A percentile compares a stretch with the other conserved stretches of the same genome.
Conservation (phyloP, 2,888 invertebrate species). For the Serrognathus titanus region DNA sequence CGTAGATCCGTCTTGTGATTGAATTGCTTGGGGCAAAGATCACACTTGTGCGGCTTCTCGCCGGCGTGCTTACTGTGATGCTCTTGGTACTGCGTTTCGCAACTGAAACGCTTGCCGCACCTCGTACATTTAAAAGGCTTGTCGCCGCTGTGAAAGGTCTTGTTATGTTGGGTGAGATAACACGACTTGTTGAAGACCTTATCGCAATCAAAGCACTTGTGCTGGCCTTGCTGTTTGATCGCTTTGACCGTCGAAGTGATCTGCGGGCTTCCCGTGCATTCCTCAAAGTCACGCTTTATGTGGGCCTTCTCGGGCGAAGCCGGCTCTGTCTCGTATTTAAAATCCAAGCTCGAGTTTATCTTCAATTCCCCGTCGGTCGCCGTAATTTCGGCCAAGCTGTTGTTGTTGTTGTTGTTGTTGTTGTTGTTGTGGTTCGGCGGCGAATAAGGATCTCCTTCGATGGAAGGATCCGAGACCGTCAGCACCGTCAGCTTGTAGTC, state of each 20-base stretch:
- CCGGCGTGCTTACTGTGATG: constrained; percentile 77
- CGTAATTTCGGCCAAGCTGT: constrained; percentile 23
- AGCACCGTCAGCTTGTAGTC: constrained; percentile 48
- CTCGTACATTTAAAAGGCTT: constrained; percentile 81
- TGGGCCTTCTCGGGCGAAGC: constrained; percentile 41
- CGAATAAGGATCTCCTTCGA: constrained; percentile 19
- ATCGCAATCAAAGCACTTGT: constrained; percentile 78
- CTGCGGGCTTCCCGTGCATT: constrained; percentile 35
- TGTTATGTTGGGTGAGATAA: constrained; percentile 87
- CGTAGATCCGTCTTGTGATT: constrained; percentile 88
- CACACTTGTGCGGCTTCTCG: constrained; percentile 84
- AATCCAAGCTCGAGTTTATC: constrained; percentile 7
- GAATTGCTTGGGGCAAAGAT: constrained; percentile 81
- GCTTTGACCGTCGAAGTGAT: constrained; percentile 39
- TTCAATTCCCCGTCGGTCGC: constrained; percentile 26
- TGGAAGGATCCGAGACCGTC: constrained; percentile 41
- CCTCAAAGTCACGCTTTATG: constrained; percentile 42
- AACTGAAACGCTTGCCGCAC: constrained; percentile 81
- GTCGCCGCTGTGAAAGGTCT: constrained; percentile 82
- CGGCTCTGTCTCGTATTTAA: constrained; percentile 37
- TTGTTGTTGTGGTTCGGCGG: constrained; percentile 22
- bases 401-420: constrained; percentile 22
- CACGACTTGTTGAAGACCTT: constrained; percentile 83
- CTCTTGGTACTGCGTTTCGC: constrained; percentile 65
- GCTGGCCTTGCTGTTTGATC: constrained; percentile 37